Conservation (phyloP, 1,140 invertebrate species). For the Danaus plexippus region DNA sequence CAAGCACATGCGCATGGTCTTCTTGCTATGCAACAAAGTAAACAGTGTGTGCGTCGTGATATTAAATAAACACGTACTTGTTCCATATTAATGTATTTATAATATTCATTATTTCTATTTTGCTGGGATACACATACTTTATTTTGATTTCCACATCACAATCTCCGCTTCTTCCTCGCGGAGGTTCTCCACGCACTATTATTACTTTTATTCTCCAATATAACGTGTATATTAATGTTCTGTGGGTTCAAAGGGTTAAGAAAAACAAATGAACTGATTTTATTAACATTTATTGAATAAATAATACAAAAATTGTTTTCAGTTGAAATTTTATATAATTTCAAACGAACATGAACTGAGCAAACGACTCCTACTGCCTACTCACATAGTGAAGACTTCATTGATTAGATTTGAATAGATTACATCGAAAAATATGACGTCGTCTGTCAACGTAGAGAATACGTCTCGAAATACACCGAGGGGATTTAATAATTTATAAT, state of each 20-base stretch:
- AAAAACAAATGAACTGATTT: constrained; percentile 44
- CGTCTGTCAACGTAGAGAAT: constrained; percentile 30
- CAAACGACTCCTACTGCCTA: constrained; percentile 52
- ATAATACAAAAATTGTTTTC: constrained; percentile 68
- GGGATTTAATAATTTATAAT: constrained; percentile 22
- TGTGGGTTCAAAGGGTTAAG: constrained; percentile 9
- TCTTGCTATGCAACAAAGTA: no score
- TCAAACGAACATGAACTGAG: constrained; percentile 58
- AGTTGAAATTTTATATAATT: constrained; percentile 49
- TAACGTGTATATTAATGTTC: not conserved
- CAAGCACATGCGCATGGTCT: no score
- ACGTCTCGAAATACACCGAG: constrained; percentile 37
- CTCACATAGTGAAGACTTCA: constrained; percentile 36
- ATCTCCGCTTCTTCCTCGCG: no score
- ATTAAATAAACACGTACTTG: no score
- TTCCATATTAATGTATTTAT: no score
- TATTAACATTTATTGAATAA: constrained; percentile 72
- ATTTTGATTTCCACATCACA: no score
- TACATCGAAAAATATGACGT: constrained; percentile 56
- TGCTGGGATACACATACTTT: no score
- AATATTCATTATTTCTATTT: no score
- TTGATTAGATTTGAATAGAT: constrained; percentile 43
- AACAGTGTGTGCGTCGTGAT: no score
- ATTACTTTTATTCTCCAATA: no score
- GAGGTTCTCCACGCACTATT: no score